Conservation (phyloP, 2,888 invertebrate genomes). For the Chesias legatella region DNA sequence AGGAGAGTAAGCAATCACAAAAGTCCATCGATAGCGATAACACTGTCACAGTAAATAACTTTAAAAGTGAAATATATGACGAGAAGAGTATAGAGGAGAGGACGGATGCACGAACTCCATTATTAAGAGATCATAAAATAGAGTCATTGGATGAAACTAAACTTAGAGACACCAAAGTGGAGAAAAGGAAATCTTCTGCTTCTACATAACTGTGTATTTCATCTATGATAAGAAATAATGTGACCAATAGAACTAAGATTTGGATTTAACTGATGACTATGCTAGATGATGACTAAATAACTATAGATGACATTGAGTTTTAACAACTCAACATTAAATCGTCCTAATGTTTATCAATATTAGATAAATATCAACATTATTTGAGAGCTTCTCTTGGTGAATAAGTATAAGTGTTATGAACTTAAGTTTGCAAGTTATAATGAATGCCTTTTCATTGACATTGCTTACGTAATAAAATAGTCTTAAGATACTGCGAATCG, state of each 20-base stretch:
- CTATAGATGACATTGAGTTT: constrained; percentile 9
- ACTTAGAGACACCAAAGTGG: constrained; percentile 64
- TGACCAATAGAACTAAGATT: constrained; percentile 59
- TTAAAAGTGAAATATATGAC: constrained; percentile 61
- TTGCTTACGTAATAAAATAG: constrained; percentile 34
- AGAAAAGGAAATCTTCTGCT: constrained; percentile 73
- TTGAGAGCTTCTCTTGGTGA: constrained; percentile 22
- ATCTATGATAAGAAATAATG: constrained; percentile 15
- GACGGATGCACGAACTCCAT: constrained; percentile 67
- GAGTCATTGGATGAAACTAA: constrained; percentile 74
- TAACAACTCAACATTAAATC: constrained; percentile 14
- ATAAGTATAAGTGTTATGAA: constrained; percentile 21
- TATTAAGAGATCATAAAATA: constrained; percentile 69
- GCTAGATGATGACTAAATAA: constrained; percentile 18
- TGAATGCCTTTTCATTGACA: constrained; percentile 27
- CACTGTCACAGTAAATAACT: constrained; percentile 61
- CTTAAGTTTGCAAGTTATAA: constrained; percentile 23
- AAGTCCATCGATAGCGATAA: constrained; percentile 62
- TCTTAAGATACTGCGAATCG: constrained; percentile 35
- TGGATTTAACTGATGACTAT: constrained; percentile 20
- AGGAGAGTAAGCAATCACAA: constrained; percentile 52
- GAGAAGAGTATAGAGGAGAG: constrained; percentile 58
- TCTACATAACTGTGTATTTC: constrained; percentile 57
- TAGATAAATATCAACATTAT: constrained; percentile 10
- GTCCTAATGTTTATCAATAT: constrained; percentile 13